These are phyloP conservation scores for Bellardia bayeri DNA, from an alignment of 2,888 invertebrate species.

Conservation along the genomic window DNA sequence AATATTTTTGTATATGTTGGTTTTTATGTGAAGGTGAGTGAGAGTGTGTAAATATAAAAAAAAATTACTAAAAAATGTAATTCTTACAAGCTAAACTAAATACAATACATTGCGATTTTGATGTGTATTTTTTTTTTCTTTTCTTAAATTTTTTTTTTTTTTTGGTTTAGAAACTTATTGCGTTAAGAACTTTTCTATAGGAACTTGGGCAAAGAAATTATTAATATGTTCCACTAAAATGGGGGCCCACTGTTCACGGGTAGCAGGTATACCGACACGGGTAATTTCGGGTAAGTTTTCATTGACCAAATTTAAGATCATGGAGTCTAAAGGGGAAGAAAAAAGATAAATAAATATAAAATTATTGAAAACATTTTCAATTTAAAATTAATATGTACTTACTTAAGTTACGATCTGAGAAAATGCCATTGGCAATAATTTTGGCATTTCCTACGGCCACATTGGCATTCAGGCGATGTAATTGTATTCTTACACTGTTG, in stretches of 20 bases:
- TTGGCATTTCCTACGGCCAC: slow-evolving; percentile 79
- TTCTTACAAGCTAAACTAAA: slow-evolving; percentile 32
- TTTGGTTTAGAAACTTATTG: slow-evolving; percentile 72
- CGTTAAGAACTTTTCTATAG: slow-evolving; percentile 82
- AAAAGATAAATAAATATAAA: background rate
- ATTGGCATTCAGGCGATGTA: slow-evolving; percentile 81
- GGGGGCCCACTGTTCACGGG: slow-evolving; percentile 83
- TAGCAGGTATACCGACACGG: slow-evolving; percentile 85
- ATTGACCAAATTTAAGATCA: slow-evolving; percentile 85
- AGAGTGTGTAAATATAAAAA: slow-evolving; percentile 16
- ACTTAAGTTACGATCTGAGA: slow-evolving; percentile 82
- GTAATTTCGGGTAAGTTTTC: slow-evolving; percentile 86
- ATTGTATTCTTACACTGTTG: slow-evolving; percentile 77
- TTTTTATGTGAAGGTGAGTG: background rate
- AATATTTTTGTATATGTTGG: slow-evolving; percentile 4
- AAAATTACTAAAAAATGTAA: slow-evolving; percentile 9
- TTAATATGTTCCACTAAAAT: slow-evolving; percentile 81
- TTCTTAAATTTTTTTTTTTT: slow-evolving; percentile 24
- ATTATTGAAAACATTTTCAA: too few species aligned
- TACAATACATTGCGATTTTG: slow-evolving; percentile 3
- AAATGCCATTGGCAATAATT: slow-evolving; percentile 82
- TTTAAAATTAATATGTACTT: slow-evolving; percentile 58
- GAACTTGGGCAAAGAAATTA: slow-evolving; percentile 82
- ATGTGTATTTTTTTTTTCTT: slow-evolving; percentile 6
- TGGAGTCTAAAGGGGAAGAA: slow-evolving; percentile 77